These are phyloP conservation scores for Acipenser oxyrinchus DNA, from an alignment of 2,797 vertebrate genomes.

Conservation along the genomic window DNA sequence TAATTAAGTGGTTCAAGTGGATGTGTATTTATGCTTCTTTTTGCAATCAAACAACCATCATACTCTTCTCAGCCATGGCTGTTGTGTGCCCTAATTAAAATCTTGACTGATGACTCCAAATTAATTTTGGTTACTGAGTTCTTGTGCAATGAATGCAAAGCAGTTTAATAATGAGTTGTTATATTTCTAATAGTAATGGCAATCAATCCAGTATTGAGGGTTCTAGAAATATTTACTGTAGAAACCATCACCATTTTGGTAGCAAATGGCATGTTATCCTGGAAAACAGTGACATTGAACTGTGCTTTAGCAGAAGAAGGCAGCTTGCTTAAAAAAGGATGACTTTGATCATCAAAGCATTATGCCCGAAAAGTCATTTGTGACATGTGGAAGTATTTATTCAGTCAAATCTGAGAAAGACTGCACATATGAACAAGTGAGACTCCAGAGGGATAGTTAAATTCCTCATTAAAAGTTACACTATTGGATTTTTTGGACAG, in stretches of 20 bases:
- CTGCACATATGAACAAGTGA: too few relatives aligned
- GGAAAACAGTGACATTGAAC: too few relatives aligned
- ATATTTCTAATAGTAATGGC: slow-evolving; percentile 7
- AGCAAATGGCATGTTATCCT: too few relatives aligned
- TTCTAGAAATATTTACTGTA: too few relatives aligned
- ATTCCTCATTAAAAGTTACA: slow-evolving; percentile 41
- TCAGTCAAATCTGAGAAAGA: slow-evolving; percentile 21
- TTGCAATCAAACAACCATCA: slow-evolving; percentile 20
- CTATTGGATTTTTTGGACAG: slow-evolving; percentile 38
- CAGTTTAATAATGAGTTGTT: slow-evolving; percentile 15
- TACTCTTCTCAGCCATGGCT: slow-evolving; percentile 9
- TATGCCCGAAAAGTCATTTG: slow-evolving; percentile 12
- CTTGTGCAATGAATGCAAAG: slow-evolving; percentile 20
- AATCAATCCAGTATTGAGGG: too few relatives aligned
- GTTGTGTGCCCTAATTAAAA: not conserved
- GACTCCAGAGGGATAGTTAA: slow-evolving; percentile 28
- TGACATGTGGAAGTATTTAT: slow-evolving; percentile 8
- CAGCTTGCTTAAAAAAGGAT: not conserved
- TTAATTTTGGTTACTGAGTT: slow-evolving; percentile 19
- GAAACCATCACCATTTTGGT: too few relatives aligned
- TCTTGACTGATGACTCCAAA: slow-evolving; percentile 7
- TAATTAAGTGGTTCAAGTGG: slow-evolving; percentile 15
- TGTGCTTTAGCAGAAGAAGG: not conserved
- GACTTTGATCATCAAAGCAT: slow-evolving; percentile 16
- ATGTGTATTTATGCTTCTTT: slow-evolving; percentile 18